Base-by-base conservation (phyloP, 2,888 invertebrate species). In the Opisthograptis luteolata region DNA sequence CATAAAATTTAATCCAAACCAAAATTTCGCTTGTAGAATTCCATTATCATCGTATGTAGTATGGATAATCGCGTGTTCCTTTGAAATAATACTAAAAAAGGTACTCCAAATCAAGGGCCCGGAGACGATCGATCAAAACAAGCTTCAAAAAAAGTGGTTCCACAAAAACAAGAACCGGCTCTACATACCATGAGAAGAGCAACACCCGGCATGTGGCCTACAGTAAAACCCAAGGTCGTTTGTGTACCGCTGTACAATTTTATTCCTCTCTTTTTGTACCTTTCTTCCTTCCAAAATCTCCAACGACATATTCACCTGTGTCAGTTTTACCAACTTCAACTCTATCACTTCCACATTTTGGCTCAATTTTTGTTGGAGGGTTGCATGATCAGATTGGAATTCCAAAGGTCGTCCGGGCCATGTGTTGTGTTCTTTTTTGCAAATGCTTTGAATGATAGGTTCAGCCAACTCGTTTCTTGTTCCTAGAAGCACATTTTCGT, bases 171-270 rank as follows among this genome's bases (percentile, higher is more conserved):
- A 66, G 66, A 84, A 85, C 84, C 81, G 84, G 84, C 78, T 76
- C 48, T 56, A 65, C 70, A 70, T 71, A 65, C 73, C 71, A 54
- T 64, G 54, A 67, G 51, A 70, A 70, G 80, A 74, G 76, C 81
- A 81, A 81, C 76, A 84, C 78, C 87, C 87, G 84, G 78, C 74
- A 73, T 75, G 81, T 79, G 89, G 89, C 88, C 88, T 89, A 86
- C 86, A 86, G 77, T 83, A 81, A 72, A 74, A 77, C 80, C 82
- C 89, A 88, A 88, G 88, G 88, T 83, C 88, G 88, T 81, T 76
- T 64, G 74, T 74, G 81, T 85, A 86, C 84, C 86, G 83, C 85
- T 85, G 81, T 70, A 84, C 79, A 76, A 77, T 73, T 73, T 74
- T 77, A 73, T 81, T 80, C 76, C 76, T 70, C 70, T 78, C 72